Evolutionary conservation across 2,888 invertebrate species (phyloP).

Genomic region (Aethes cnicana): DNA sequence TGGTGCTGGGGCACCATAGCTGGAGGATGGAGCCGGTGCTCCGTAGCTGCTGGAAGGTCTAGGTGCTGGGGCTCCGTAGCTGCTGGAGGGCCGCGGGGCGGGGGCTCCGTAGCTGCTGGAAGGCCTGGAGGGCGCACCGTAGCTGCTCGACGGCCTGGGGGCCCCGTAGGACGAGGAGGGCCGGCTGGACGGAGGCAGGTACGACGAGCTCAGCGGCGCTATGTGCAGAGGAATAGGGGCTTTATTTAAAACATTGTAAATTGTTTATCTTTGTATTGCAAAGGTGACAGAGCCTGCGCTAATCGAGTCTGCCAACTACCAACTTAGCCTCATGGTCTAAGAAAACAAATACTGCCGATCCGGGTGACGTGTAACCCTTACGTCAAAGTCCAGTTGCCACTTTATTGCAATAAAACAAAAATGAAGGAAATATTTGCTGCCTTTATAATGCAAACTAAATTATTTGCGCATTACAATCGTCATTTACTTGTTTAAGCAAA

Average conservation of each 20-base stretch:
- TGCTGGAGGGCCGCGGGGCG: conserved; percentile 55
- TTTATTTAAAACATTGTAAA: conserved; percentile 33
- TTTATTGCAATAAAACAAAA: no score
- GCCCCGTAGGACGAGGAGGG: conserved; percentile 69
- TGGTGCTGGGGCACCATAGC: conserved; percentile 61
- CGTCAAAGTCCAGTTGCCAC: no score
- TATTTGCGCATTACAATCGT: no score
- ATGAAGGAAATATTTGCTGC: no score
- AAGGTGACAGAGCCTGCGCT: conserved; percentile 16
- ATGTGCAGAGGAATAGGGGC: conserved; percentile 48
- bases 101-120: conserved; percentile 74
- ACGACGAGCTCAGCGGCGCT: conserved; percentile 82
- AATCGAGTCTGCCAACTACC: no score
- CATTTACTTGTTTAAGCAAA: no score
- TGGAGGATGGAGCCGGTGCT: conserved; percentile 55
- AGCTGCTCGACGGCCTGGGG: conserved; percentile 46
- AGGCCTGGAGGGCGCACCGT: conserved; percentile 56
- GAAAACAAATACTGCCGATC: no score
- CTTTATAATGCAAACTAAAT: no score
- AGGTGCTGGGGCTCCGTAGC: conserved; percentile 67
- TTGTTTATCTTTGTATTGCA: conserved; percentile 8
- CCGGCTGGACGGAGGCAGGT: conserved; percentile 81
- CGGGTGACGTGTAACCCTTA: no score
- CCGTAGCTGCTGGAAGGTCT: conserved; percentile 48
- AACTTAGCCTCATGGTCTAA: no score